Base-by-base conservation (phyloP, 53 echinoderm and acorn worm species). In the Holothuria scabra region DNA sequence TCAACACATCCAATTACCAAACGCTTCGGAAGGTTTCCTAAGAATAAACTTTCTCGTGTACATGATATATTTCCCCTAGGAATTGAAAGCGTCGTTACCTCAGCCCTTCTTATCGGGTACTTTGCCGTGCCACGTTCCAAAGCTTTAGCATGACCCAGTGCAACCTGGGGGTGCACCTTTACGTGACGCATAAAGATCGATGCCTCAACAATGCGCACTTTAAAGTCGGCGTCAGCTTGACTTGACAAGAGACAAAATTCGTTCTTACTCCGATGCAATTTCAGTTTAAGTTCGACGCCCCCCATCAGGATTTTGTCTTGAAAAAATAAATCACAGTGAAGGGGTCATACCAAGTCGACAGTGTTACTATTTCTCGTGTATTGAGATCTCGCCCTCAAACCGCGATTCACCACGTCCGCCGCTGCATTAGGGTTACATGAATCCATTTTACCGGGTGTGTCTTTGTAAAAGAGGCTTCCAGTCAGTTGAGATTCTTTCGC, bases 401-500 rank as follows among this genome's bases (percentile, higher is more conserved):
- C n/a, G 8, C 3, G 35, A 35, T 35, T 35, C 3, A 35, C 35
- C 35, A 35, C 35, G 35, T 35, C 35, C 35, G 6, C n/a, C 8
- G 5, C 60, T 22, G 25, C n/a, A 60, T 8, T 60, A 14, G 58
- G 63, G 63, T 56, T 66, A 35, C 35, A 35, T 35, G 35, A 35
- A 35, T 35, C 35, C 35, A 35, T 6, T 2, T 61, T 65, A 1
- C 88, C 59, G 6, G 84, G 72, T 24, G 90, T 92, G 48, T 90
- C 89, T 71, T 85, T 88, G 87, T 83, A 90, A 29, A 85, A 87
- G 29, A 92, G 28, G 18, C 84, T 56, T 8, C 80, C 28, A 1
- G 90, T 90, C 0, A 93, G 68, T 30, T 93, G 93, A 21, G 90
- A 81, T 63, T 85, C 31, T 30, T 85, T 87, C 7, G 89, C 92